Conservation (phyloP, 2,888 invertebrate species). For the Euplexia lucipara region DNA sequence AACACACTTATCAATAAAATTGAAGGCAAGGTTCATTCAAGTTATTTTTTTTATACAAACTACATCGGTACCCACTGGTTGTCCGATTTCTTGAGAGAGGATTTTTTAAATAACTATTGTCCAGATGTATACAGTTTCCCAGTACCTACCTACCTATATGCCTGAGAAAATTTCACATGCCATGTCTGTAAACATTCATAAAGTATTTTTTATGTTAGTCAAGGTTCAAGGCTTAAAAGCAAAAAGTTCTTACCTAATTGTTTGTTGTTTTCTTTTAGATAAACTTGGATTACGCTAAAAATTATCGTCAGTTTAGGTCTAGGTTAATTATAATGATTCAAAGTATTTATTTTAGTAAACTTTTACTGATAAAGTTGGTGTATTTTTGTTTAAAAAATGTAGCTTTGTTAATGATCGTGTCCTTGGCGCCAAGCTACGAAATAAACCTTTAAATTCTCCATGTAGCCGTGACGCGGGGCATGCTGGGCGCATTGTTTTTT, state of each 20-base stretch:
- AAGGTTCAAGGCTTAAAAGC: background rate
- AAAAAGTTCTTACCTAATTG: background rate
- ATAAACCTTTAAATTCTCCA: too few species aligned
- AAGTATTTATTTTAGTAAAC: background rate
- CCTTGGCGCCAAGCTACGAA: too few species aligned
- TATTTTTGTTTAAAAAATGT: too few species aligned
- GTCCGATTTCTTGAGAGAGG: background rate
- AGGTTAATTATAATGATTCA: background rate
- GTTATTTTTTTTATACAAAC: too few species aligned
- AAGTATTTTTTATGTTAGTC: background rate
- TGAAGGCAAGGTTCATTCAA: constrained; percentile 29
- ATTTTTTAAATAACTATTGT: background rate
- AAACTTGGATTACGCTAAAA: too few species aligned
- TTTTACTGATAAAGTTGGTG: background rate
- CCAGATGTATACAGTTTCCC: background rate
- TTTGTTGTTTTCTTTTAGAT: background rate
- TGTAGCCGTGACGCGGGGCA: too few species aligned
- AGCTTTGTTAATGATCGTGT: too few species aligned
- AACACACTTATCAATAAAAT: constrained; percentile 28
- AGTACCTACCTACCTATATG: background rate
- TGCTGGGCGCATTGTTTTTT: too few species aligned
- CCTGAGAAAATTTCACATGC: constrained; percentile 19
- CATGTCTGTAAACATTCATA: background rate
- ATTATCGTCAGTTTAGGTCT: background rate
- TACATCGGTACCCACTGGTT: background rate